These are phyloP conservation scores for Anneissia japonica DNA, from an alignment of 35 echinoderm and acorn worm species.

Conservation along the genomic window DNA sequence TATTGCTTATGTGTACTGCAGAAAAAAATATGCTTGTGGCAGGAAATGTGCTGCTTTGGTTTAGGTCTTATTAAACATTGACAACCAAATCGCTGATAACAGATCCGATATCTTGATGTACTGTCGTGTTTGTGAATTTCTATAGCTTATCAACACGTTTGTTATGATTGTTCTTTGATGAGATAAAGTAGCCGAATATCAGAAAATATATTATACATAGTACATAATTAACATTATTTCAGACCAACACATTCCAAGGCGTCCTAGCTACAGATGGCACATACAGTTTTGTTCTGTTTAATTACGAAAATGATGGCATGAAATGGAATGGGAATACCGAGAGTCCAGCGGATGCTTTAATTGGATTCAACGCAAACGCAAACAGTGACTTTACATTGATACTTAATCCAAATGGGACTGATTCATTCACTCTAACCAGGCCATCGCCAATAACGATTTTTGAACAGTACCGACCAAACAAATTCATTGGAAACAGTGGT, in stretches of 20 bases:
- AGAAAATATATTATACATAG: no score
- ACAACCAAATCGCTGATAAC: no score
- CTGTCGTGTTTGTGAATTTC: no score
- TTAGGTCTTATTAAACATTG: no score
- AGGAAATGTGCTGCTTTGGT: no score
- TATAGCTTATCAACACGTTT: no score
- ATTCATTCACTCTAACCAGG: background rate
- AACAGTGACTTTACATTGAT: background rate
- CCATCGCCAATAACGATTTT: background rate
- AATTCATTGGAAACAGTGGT: conserved; percentile 12
- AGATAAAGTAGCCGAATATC: no score
- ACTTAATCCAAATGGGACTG: background rate
- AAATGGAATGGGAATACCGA: background rate
- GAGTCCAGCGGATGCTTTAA: background rate
- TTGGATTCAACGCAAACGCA: background rate
- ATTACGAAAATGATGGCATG: background rate
- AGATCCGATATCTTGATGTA: no score
- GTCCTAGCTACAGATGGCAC: conserved; percentile 10
- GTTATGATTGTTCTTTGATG: no score
- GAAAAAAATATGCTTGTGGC: no score
- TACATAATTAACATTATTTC: no score
- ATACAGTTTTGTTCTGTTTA: conserved; percentile 7
- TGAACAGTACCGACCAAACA: conserved; percentile 15
- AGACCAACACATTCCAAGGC: conserved; percentile 19
- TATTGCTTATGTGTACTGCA: no score